Evolutionary conservation across 2,888 invertebrate genomes (phyloP).

Genomic region (Cantharis nigra): DNA sequence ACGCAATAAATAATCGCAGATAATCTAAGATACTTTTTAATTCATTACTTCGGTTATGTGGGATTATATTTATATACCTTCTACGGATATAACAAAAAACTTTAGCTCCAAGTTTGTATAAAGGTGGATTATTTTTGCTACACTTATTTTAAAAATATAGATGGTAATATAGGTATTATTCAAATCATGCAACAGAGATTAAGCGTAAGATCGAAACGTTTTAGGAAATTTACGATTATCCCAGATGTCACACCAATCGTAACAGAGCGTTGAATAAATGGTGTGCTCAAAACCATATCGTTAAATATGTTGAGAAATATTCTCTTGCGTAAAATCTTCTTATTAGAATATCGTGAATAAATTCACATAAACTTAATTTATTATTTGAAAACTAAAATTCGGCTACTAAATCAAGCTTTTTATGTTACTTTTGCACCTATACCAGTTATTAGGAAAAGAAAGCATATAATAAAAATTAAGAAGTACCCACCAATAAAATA

Average conservation of each 20-base stretch:
- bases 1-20: background rate
- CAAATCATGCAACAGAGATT: constrained; percentile 19
- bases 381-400: background rate
- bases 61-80: background rate
- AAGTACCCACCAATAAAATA: background rate
- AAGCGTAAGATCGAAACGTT: constrained; percentile 11
- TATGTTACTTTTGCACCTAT: background rate
- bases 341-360: background rate
- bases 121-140: background rate
- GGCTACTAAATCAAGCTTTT: background rate
- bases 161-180: constrained; percentile 13
- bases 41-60: background rate
- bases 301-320: constrained; percentile 9
- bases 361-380: background rate
- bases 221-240: constrained; percentile 26
- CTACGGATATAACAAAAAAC: background rate
- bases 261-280: constrained; percentile 14
- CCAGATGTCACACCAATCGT: constrained; percentile 16
- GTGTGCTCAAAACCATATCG: constrained; percentile 8
- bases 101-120: background rate
- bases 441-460: background rate
- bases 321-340: background rate
- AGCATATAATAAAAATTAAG: background rate
- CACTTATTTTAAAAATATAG: background rate
- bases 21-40: background rate